Base-by-base conservation (phyloP, 30 jellyfish, hydroid and myxozoan genomes). In the Morbakka virulenta region DNA sequence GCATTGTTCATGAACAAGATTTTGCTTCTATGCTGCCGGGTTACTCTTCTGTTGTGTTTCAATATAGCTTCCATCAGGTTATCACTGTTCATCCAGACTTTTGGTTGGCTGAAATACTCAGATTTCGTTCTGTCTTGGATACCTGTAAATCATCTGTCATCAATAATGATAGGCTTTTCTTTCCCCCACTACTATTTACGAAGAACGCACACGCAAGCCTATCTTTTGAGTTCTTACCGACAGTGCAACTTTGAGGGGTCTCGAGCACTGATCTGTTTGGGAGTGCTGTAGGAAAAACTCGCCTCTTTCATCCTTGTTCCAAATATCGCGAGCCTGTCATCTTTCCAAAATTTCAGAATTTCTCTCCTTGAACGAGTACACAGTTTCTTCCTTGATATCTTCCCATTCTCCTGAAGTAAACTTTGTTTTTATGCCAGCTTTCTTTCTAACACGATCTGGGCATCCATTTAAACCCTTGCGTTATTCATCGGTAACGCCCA, bases 21-120 rank as follows among this genome's bases (percentile, higher is more conserved):
- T 2, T 67, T 74, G 17, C 24, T 68, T 68, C 89, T 25, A 4
- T 41, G 24, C 33, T 69, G 28, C 6, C 11, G 4, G 24, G 23
- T 11, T 27, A 80, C 20, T 21, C 4, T 48, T n/a, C n/a, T n/a
- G 91, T 79, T 79, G 27, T 67, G 36, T 14, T 31, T 32, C 31
- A 9, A 24, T 50, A 80, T 33, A 32, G 52, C 67, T 21, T 57
- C 34, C 34, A 26, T 89, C 82, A 79, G 4, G 13, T 68, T 35
- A 22, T 80, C 93, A 31, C 64, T 30, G 9, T 24, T 80, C 88
- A 70, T 67, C 87, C 90, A 80, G 2, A 88, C 93, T 62, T 80
- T 80, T 50, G 14, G 17, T 48, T 68, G 50, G 67, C 41, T 11
- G 82, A 17, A 68, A 52, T 80, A 80, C 26, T 66, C 57, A 69